Conservation (phyloP, 2,797 vertebrate genomes). For the Galagoides demidoff region DNA sequence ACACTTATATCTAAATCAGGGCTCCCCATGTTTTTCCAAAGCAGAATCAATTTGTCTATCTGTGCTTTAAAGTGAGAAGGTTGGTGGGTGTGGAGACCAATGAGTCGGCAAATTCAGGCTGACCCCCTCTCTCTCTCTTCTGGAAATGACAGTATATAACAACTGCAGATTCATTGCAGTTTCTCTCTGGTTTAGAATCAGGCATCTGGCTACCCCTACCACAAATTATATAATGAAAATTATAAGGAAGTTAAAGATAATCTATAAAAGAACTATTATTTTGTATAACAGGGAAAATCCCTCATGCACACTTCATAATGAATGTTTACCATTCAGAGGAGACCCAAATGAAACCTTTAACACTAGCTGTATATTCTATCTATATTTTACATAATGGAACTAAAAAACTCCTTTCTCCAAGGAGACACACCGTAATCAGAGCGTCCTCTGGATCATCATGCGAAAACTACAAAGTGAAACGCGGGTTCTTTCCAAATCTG, state of each 20-base stretch:
- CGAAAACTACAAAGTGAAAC: background rate
- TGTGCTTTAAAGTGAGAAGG: background rate
- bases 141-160: background rate
- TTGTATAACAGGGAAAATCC: background rate
- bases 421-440: background rate
- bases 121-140: background rate
- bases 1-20: background rate
- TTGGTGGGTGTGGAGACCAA: background rate
- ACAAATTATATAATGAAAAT: background rate
- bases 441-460: background rate
- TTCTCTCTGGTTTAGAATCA: background rate
- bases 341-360: background rate
- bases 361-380: background rate
- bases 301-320: background rate
- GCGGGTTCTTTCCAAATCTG: background rate
- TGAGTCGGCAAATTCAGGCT: background rate
- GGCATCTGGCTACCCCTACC: background rate
- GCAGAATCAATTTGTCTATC: background rate
- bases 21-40: background rate
- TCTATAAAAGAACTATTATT: constrained; percentile 31
- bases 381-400: background rate
- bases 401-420: background rate
- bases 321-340: background rate
- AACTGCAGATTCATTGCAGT: background rate
- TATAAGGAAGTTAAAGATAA: background rate